Percentiles rank a stretch among this genome's conserved stretches.
These are phyloP conservation scores for Agrenia bidenticulata DNA, from an alignment of 2,888 invertebrate species.

Conservation along the genomic window DNA sequence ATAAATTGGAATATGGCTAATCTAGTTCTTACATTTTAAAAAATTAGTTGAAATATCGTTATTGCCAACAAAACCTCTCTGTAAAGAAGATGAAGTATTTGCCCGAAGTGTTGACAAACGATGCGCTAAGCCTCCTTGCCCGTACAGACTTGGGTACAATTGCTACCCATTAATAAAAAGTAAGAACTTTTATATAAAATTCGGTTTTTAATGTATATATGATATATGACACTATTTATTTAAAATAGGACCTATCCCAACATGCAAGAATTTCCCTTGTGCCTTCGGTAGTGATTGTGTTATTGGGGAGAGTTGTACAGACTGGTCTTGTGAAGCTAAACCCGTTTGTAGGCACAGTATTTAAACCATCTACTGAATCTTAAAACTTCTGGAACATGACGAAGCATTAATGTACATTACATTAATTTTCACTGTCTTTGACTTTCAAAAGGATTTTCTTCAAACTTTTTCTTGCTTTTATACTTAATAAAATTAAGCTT, in stretches of 20 bases:
- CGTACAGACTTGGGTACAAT: conserved; percentile 16
- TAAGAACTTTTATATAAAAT: not conserved
- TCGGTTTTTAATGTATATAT: not conserved
- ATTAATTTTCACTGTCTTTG: too few species aligned
- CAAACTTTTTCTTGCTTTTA: too few species aligned
- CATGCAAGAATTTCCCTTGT: conserved; percentile 13
- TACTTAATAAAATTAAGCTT: too few species aligned
- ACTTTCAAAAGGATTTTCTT: too few species aligned
- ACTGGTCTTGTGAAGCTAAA: conserved; percentile 13
- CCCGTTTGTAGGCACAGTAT: not conserved
- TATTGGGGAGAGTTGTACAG: conserved; percentile 20
- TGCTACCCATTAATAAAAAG: conserved; percentile 15
- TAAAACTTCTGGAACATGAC: too few species aligned
- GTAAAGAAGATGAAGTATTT: conserved; percentile 23
- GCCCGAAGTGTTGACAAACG: conserved; percentile 14
- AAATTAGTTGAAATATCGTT: not conserved
- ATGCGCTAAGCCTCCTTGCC: conserved; percentile 6
- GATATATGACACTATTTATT: not conserved
- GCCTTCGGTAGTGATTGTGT: conserved; percentile 13
- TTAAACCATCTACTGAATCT: too few species aligned
- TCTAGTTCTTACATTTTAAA: too few species aligned
- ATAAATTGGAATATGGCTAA: too few species aligned
- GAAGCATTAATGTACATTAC: too few species aligned
- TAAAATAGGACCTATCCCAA: conserved; percentile 9
- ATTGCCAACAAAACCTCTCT: not conserved